A percentile compares a stretch with the other conserved stretches of the same genome.
These are phyloP conservation scores for Hipparchia semele DNA, from an alignment of 2,888 invertebrate species.

Conservation along the genomic window DNA sequence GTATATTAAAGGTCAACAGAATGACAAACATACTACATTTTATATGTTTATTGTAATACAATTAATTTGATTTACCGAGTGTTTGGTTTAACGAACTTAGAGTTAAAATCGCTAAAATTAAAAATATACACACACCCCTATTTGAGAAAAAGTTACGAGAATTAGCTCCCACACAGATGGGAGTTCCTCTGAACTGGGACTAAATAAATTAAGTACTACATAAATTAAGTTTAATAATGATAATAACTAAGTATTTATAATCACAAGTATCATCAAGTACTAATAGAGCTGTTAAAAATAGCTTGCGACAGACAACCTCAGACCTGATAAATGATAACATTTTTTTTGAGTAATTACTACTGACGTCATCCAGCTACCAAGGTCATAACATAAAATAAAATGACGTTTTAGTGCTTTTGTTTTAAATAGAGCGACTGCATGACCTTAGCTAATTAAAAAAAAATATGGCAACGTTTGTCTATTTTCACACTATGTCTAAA, in stretches of 20 bases:
- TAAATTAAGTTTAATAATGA: too few relatives aligned
- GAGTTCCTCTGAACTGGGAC: too few relatives aligned
- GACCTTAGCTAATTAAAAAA: conserved; percentile 15
- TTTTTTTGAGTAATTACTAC: background rate
- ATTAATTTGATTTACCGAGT: too few relatives aligned
- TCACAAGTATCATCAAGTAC: background rate
- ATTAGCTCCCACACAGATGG: too few relatives aligned
- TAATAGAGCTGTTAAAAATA: background rate
- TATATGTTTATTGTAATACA: too few relatives aligned
- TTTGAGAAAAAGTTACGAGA: too few relatives aligned
- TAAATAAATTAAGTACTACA: too few relatives aligned
- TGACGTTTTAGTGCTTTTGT: conserved; percentile 1
- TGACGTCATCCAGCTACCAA: too few relatives aligned
- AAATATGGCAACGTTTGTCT: background rate
- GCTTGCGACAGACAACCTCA: background rate
- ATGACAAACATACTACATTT: background rate
- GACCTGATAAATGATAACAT: background rate
- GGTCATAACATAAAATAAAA: background rate
- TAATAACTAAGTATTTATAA: background rate
- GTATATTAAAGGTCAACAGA: background rate
- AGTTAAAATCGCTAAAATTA: too few relatives aligned
- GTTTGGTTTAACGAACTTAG: too few relatives aligned
- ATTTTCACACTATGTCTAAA: background rate
- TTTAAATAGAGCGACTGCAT: conserved; percentile 13
- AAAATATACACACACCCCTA: too few relatives aligned